A percentile compares a stretch with the other conserved stretches of the same genome.
These are phyloP conservation scores for Nicator chloris DNA, from an alignment of 2,113 vertebrate genomes.

Conservation along the genomic window DNA sequence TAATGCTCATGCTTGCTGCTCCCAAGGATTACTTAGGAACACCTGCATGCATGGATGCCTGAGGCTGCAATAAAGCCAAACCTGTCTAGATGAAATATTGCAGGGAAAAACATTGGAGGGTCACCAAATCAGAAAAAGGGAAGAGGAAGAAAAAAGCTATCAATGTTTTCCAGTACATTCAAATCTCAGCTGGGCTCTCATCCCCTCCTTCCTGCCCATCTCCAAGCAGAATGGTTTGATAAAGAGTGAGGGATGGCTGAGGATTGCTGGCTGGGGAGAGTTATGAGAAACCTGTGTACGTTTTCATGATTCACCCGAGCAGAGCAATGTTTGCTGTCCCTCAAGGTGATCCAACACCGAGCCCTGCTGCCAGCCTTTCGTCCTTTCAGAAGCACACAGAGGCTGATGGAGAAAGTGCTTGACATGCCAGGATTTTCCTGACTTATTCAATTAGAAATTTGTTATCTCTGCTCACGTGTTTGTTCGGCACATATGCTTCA, in stretches of 20 bases:
- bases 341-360: not conserved
- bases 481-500: not conserved
- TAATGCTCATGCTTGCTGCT: not conserved
- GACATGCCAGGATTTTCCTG: not conserved
- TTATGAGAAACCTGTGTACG: not conserved
- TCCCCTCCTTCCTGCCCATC: not conserved
- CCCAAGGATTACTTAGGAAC: constrained; percentile 12
- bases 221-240: not conserved
- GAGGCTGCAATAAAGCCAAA: constrained; percentile 18
- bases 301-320: not conserved
- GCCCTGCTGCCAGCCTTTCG: not conserved
- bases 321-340: not conserved
- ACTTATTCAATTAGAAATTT: not conserved
- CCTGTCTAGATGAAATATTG: not conserved
- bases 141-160: not conserved
- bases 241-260: not conserved
- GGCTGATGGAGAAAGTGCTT: not conserved
- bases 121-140: not conserved
- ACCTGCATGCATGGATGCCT: not conserved
- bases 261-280: not conserved
- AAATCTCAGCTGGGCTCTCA: not conserved
- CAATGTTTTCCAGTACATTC: not conserved
- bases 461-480: not conserved
- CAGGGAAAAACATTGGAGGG: not conserved
- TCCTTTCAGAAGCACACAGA: not conserved